Base-by-base conservation (phyloP, 2,888 invertebrate genomes). In the Nycteola revayana region DNA sequence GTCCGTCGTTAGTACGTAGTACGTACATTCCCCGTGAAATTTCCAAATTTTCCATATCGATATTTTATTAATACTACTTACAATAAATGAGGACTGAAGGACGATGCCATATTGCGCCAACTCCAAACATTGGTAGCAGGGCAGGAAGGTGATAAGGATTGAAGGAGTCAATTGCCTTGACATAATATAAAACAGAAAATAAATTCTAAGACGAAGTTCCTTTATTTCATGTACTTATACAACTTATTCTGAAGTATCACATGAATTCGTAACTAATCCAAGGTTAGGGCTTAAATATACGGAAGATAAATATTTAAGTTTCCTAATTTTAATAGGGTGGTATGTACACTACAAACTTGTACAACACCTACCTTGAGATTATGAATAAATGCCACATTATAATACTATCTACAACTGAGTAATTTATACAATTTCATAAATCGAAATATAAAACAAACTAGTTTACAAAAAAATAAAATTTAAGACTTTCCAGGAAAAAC, bases 171-270 rank as follows among this genome's bases (percentile, higher is more conserved):
- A n/a, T n/a, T n/a, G n/a, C n/a, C n/a, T n/a, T n/a, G n/a, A n/a
- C n/a, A n/a, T n/a, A n/a, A n/a, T n/a, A n/a, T n/a, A n/a, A n/a
- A n/a, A 14, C 14, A 14, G 14, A 3, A 14, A 14, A 14, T 14
- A 23, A 38, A 36, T 49, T 63, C 56, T 63, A 66, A 72, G 65
- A 71, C 56, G 56, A 74, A 75, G 65, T 67, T 72, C 67, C 65
- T 78, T 81, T 81, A 75, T 71, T 81, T 78, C 71, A 77, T 75
- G 75, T 82, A 76, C 73, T 75, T 74, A 75, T 60, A 77, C 71
- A 81, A 71, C 80, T 79, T 79, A 82, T 57, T 59, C 69, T 68
- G 74, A 79, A 81, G 77, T 83, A 83, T 83, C 81, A 83, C 82
- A 82, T 80, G 68, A 77, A 81, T 75, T 69, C 66, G 66, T 79